A percentile compares a stretch with the other conserved stretches of the same genome.
Evolutionary conservation across 2,113 vertebrate genomes (phyloP).

Genomic region (Cyrtonyx montezumae): DNA sequence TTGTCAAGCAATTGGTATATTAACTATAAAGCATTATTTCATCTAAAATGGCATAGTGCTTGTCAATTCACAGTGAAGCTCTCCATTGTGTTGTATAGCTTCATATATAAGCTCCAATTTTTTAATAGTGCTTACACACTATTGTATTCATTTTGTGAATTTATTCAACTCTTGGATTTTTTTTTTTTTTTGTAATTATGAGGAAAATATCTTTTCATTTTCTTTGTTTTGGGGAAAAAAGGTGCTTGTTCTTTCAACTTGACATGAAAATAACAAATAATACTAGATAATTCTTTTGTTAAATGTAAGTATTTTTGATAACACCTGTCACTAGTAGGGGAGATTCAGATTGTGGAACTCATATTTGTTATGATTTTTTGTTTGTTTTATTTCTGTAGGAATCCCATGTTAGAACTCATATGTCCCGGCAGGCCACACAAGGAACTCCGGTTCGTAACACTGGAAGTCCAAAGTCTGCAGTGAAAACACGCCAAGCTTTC

Average conservation of each 20-base stretch:
- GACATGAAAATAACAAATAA: background rate
- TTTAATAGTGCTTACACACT: accelerated
- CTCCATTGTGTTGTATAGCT: background rate
- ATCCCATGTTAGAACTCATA: conserved; percentile 84
- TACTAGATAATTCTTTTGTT: background rate
- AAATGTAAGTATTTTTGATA: background rate
- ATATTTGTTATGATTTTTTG: accelerated
- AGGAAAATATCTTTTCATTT: background rate
- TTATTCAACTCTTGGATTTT: accelerated
- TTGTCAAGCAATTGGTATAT: background rate
- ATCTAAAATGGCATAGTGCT: background rate
- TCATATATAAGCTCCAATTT: background rate
- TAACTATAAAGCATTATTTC: background rate
- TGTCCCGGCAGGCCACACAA: conserved; percentile 90
- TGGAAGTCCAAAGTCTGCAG: conserved; percentile 93
- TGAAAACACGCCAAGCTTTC: conserved; percentile 97
- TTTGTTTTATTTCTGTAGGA: conserved; percentile 76
- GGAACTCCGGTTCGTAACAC: conserved; percentile 92
- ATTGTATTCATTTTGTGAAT: background rate
- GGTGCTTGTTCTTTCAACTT: background rate
- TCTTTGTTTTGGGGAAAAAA: background rate
- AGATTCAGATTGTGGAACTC: background rate
- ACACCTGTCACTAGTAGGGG: background rate
- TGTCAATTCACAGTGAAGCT: background rate
- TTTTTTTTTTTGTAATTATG: background rate